phyloP scores from a whole-genome alignment of 2,113 vertebrate species.

The Phoenicopterus ruber region DNA sequence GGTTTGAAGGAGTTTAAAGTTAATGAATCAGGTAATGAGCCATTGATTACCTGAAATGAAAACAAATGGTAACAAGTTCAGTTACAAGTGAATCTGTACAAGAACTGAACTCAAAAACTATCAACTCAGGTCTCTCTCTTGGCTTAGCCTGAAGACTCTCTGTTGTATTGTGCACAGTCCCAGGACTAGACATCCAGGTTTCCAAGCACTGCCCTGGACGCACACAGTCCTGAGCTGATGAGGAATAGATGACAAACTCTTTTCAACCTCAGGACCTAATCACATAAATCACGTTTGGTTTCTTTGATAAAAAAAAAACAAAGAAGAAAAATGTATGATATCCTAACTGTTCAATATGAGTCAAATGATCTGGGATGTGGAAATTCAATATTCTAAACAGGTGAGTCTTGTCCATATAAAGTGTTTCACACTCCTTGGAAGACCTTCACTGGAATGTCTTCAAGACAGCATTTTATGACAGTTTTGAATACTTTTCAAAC shows the following conservation, averaged over 20 bases:
- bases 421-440: not conserved
- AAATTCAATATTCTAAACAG: not conserved
- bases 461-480: not conserved
- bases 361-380: not conserved
- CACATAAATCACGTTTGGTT: not conserved
- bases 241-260: not conserved
- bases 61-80: not conserved
- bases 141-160: not conserved
- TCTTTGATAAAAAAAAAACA: not conserved
- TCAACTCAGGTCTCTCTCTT: not conserved
- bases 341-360: not conserved
- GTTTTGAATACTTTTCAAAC: not conserved
- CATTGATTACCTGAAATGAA: not conserved
- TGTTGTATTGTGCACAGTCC: not conserved
- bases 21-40: not conserved
- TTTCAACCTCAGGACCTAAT: not conserved
- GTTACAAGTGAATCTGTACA: not conserved
- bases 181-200: not conserved
- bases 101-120: not conserved
- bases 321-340: not conserved
- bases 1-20: not conserved
- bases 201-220: not conserved
- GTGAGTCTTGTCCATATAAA: not conserved
- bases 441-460: not conserved
- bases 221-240: not conserved